These are phyloP conservation scores for Butorides virescens DNA, from an alignment of 2,113 vertebrate species.

Conservation along the genomic window DNA sequence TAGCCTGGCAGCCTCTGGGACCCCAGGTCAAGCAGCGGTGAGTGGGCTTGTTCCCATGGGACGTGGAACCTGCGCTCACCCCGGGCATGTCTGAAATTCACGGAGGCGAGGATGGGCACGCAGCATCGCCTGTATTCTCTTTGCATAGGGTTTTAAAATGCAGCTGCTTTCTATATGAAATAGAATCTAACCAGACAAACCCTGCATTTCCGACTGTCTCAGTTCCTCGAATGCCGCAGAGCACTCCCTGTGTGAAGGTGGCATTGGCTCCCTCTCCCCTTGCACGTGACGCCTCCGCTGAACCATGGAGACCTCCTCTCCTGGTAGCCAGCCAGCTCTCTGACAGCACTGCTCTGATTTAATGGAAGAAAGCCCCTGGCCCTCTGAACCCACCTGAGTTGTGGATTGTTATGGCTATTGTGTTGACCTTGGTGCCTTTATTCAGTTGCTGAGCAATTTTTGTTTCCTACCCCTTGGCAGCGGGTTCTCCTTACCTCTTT, in stretches of 20 bases:
- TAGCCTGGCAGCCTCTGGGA: no score
- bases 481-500: not conserved
- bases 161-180: not conserved
- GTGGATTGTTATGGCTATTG: not conserved
- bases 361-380: not conserved
- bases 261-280: not conserved
- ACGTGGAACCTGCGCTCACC: not conserved
- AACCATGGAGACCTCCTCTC: not conserved
- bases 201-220: not conserved
- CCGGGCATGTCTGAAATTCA: no score
- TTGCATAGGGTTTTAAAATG: not conserved
- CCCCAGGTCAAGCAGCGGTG: not conserved
- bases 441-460: not conserved
- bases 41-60: not conserved
- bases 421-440: not conserved
- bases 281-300: not conserved
- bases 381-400: not conserved
- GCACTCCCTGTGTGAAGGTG: not conserved
- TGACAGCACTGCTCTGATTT: not conserved
- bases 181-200: not conserved
- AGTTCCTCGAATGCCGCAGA: not conserved
- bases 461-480: not conserved
- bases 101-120: not conserved
- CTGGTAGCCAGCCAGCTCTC: not conserved
- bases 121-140: not conserved